A percentile compares a stretch with the other conserved stretches of the same genome.
Evolutionary conservation across 2,888 invertebrate genomes (phyloP).

Genomic region (Eulithis prunata): DNA sequence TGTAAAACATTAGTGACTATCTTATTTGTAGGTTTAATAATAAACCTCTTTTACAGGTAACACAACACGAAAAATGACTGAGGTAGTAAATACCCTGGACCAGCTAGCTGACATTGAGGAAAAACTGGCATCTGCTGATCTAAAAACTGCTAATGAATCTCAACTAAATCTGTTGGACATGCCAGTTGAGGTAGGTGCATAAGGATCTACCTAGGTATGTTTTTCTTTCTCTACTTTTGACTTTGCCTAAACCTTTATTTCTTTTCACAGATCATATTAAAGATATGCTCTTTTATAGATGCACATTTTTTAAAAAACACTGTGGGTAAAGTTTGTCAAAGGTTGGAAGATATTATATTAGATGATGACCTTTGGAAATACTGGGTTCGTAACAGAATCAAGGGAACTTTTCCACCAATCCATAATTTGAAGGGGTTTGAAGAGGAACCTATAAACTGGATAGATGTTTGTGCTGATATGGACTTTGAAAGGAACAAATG

Average conservation of each 20-base stretch:
- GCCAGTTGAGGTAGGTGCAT: slow-evolving; percentile 77
- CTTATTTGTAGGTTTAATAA: too few species aligned
- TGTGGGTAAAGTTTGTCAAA: slow-evolving; percentile 81
- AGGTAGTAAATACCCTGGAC: slow-evolving; percentile 57
- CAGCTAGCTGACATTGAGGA: slow-evolving; percentile 59
- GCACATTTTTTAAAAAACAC: slow-evolving; percentile 81
- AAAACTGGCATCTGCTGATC: slow-evolving; percentile 44
- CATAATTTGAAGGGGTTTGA: slow-evolving; percentile 67
- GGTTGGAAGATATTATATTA: slow-evolving; percentile 82
- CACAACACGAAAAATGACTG: slow-evolving; percentile 59
- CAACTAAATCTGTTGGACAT: slow-evolving; percentile 61
- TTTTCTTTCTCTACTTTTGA: background rate
- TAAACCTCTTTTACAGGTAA: slow-evolving; percentile 35
- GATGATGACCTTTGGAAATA: slow-evolving; percentile 84
- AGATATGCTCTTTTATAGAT: slow-evolving; percentile 85
- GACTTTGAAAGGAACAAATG: slow-evolving; percentile 84
- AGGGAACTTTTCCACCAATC: slow-evolving; percentile 68
- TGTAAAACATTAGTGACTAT: background rate
- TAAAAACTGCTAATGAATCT: slow-evolving; percentile 46
- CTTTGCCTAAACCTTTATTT: background rate
- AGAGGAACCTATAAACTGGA: slow-evolving; percentile 79
- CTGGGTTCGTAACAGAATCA: slow-evolving; percentile 74
- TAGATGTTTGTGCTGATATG: slow-evolving; percentile 84
- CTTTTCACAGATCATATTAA: slow-evolving; percentile 82
- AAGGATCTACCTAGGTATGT: background rate